Percentiles rank a stretch among this genome's conserved stretches.
These are phyloP conservation scores for Scaptomyza caliginosa DNA, from an alignment of 2,888 invertebrate genomes.

Conservation along the genomic window DNA sequence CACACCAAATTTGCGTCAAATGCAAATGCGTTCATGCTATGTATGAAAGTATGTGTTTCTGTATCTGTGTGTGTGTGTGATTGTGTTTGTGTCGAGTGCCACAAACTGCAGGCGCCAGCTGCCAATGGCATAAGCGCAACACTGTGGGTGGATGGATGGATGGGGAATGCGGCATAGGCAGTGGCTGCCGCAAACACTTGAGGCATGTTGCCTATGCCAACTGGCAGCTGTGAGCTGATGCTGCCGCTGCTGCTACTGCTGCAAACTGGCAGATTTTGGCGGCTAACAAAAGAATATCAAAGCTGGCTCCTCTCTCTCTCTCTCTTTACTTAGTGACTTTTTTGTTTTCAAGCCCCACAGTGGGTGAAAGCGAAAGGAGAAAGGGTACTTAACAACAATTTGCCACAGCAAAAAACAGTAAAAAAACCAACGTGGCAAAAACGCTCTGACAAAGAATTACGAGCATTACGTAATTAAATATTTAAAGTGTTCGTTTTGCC, in stretches of 20 bases:
- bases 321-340: conserved; percentile 30
- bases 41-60: no score
- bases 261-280: conserved; percentile 38
- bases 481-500: conserved; percentile 58
- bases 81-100: conserved; percentile 12
- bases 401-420: conserved; percentile 33
- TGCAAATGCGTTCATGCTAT: conserved; percentile 70
- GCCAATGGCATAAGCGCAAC: conserved; percentile 20
- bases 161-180: background rate
- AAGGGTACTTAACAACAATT: conserved; percentile 51
- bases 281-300: conserved; percentile 66
- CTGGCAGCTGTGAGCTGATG: conserved; percentile 50
- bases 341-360: conserved; percentile 7
- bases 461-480: conserved; percentile 75
- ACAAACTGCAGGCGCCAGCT: conserved; percentile 66
- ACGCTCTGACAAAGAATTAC: conserved; percentile 55
- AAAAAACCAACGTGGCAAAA: conserved; percentile 31
- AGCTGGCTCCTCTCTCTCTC: conserved; percentile 17
- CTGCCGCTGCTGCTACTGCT: conserved; percentile 37
- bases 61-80: background rate
- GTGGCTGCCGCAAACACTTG: conserved; percentile 63
- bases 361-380: background rate
- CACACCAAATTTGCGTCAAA: conserved; percentile 63
- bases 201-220: conserved; percentile 61
- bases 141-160: background rate